Evolutionary conservation across 35 echinoderm and acorn worm genomes (phyloP).

Genomic region (Eucidaris tribuloides): DNA sequence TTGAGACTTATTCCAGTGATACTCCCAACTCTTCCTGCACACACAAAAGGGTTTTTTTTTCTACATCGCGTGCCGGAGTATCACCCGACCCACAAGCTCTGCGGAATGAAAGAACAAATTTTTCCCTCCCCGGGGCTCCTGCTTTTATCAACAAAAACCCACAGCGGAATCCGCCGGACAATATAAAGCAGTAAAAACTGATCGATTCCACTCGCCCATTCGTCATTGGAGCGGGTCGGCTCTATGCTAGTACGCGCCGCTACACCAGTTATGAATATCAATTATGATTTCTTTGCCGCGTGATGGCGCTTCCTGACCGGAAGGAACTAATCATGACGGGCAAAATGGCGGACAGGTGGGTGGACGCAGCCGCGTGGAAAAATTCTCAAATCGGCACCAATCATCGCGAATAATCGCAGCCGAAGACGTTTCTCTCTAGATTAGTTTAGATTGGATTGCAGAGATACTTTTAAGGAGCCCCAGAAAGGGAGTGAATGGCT

Average conservation of each 20-base stretch:
- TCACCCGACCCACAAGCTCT: background rate
- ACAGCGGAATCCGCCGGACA: background rate
- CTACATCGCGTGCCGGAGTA: background rate
- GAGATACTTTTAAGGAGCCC: background rate
- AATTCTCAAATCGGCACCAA: conserved; percentile 7
- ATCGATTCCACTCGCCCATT: conserved; percentile 8
- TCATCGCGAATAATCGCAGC: conserved; percentile 18
- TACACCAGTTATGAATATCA: conserved; percentile 39
- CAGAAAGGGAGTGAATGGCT: background rate
- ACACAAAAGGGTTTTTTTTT: background rate
- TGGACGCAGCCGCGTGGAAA: background rate
- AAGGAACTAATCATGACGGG: conserved; percentile 25
- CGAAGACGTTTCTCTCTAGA: background rate
- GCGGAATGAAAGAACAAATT: conserved; percentile 3
- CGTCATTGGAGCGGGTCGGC: background rate
- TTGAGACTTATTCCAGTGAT: background rate
- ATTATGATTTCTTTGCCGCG: conserved; percentile 34
- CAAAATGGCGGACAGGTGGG: conserved; percentile 29
- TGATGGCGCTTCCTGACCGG: conserved; percentile 27
- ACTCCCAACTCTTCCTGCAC: background rate
- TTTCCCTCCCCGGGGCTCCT: conserved; percentile 1
- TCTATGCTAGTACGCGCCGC: background rate
- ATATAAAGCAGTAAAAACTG: background rate
- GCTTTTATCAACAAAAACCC: background rate
- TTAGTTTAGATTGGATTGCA: conserved; percentile 4